Evolutionary conservation across 2,888 invertebrate genomes (phyloP), one percentile per base, ranked within the genome.

Genomic region (Junonia oenone): DNA sequence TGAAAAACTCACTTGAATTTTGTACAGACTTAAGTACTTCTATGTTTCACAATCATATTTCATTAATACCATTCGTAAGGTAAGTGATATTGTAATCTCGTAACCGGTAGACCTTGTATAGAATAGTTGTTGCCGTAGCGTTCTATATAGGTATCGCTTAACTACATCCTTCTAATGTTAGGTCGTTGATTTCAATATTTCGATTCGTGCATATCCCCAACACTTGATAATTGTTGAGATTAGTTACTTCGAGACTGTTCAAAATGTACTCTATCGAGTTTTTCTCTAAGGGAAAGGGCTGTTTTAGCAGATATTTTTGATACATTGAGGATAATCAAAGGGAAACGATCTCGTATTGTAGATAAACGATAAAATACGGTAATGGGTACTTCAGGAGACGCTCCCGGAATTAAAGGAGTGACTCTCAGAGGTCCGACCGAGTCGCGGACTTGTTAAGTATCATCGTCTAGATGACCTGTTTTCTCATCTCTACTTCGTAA

Each of bases 161-260:
- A 84, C 81, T 82, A 79, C 76, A 75, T 81, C 82, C 80, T 86
- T 78, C 62, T 76, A 70, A 70, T 66, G 67, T 67, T 73, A 73
- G n/a, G 78, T 80, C 79, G 81, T 86, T 87, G 75, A 76, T 87
- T 89, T 85, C 80, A 68, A 76, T 71, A 72, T 68, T 75, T 75
- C 73, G 73, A 84, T 82, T 86, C 82, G 80, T 86, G 89, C 89
- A 89, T 89, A 89, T 89, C 89, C 83, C 83, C 79, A 73, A 82
- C 77, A 82, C 73, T 79, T 80, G 81, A 78, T 86, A 84, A 85
- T 88, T 90, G 89, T 89, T 89, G 88, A 89, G 81, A 86, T 85
- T 85, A 89, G 86, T 87, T 89, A 88, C 82, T 87, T 87, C 80
- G 89, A 90, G 90, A 90, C 89, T 90, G 90, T 89, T 87, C 86